Evolutionary conservation across 2,888 invertebrate genomes (phyloP), one percentile per base, ranked within the genome.

Genomic region (Athalia cordata): DNA sequence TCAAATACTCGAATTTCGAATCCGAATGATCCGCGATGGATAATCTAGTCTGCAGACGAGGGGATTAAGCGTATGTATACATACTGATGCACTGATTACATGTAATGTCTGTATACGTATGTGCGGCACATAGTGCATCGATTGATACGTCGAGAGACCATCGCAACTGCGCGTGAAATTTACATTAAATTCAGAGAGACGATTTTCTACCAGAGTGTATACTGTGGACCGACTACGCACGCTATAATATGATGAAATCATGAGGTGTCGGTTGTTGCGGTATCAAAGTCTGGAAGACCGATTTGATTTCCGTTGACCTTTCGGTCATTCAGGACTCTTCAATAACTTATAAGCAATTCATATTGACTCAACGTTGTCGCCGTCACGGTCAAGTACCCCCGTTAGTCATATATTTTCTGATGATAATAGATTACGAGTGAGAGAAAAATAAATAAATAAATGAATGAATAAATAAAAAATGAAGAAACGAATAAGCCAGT

Each of bases 151-250:
- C 4, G 47, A 7, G 0, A 7, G n/a, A 1, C 50, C 55, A 43
- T 68, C 43, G 68, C 15, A 68, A 68, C 55, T 68, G 52, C 52
- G 68, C 68, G 68, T 68, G 68, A 68, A 55, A 43, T 55, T 15
- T 50, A 68, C 52, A 55, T 68, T 15, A 11, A 68, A 55, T 68
- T 68, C 43, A 0, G 5, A 64, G n/a, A 11, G 3, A 55, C 2
- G 9, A 62, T 29, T 55, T 15, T 29, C 5, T 29, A 29, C 29
- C 29, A 2, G 0, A 29, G 29, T 29, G 29, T 29, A 29, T 29
- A 29, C 29, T 29, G 29, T 29, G 29, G 29, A 29, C 29, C 29
- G 29, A 29, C 29, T 29, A 29, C 29, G 29, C 29, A 50, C 15
- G 55, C n/a, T n/a, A 55, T 43, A 7, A 9, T 8, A 59, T 72